Evolutionary conservation across 2,113 vertebrate genomes (phyloP).

Genomic region (Astur gentilis): DNA sequence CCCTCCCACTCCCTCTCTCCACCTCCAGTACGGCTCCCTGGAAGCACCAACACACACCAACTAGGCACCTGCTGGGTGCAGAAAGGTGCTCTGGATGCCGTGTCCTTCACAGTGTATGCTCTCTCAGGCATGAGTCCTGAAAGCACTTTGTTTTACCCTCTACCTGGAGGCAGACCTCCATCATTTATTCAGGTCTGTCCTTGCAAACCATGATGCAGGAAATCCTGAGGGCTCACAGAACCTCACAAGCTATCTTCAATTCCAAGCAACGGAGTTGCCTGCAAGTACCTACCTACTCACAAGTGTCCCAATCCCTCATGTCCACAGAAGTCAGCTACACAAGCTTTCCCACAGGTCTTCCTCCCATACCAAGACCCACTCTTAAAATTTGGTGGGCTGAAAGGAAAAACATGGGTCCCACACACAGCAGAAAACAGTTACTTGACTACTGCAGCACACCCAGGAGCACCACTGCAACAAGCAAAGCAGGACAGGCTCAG

Average conservation of each 20-base stretch:
- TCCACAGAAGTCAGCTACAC: not conserved
- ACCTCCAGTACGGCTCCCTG: not conserved
- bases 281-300: too few relatives aligned
- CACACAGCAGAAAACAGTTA: accelerated
- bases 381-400: not conserved
- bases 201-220: not conserved
- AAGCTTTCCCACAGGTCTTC: not conserved
- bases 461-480: accelerated
- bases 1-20: not conserved
- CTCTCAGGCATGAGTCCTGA: not conserved
- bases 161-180: not conserved
- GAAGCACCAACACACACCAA: not conserved
- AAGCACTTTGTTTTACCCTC: not conserved
- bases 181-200: not conserved
- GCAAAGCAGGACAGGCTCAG: not conserved
- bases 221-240: not conserved
- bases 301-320: not conserved
- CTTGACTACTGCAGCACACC: not conserved
- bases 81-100: not conserved
- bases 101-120: accelerated
- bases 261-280: not conserved
- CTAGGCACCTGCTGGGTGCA: not conserved
- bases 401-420: not conserved
- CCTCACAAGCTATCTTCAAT: not conserved
- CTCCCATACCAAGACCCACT: not conserved